Percentiles rank a stretch among this genome's conserved stretches.
Conservation (phyloP, 2,797 vertebrate species). For the Periparus ater region DNA sequence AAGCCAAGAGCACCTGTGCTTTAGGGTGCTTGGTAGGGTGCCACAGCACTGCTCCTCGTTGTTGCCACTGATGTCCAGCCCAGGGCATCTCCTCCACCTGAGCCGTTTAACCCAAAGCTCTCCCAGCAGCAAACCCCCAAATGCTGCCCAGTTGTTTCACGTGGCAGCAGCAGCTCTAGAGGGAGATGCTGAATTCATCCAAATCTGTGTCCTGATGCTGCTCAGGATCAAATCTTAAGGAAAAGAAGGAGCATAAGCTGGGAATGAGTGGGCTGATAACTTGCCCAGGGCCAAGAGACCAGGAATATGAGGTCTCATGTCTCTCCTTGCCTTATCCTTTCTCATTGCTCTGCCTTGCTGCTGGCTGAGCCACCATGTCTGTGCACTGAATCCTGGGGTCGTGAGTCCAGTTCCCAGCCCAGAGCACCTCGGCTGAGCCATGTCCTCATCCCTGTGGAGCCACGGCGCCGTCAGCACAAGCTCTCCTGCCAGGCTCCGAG, state of each 20-base stretch:
- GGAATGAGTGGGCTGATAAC: background rate
- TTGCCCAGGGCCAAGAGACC: background rate
- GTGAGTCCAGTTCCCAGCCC: background rate
- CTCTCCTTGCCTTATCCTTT: background rate
- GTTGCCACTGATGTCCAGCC: background rate
- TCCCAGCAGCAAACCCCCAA: background rate
- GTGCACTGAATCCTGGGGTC: accelerated
- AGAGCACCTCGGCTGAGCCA: background rate
- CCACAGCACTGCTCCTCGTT: background rate
- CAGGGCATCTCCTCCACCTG: background rate
- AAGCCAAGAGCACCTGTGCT: background rate
- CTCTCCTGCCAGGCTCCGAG: background rate
- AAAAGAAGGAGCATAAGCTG: background rate
- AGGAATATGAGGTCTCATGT: background rate
- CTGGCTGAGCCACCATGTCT: accelerated
- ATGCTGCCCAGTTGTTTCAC: background rate
- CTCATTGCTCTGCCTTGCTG: background rate
- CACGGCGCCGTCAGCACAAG: accelerated
- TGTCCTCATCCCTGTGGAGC: background rate
- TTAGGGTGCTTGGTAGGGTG: background rate
- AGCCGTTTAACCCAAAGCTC: background rate
- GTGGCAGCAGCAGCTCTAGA: background rate
- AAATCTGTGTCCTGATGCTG: background rate
- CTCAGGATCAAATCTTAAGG: background rate
- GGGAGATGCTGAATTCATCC: background rate